These are phyloP conservation scores for Pempheris klunzingeri DNA, from an alignment of 2,797 vertebrate genomes.

Conservation along the genomic window DNA sequence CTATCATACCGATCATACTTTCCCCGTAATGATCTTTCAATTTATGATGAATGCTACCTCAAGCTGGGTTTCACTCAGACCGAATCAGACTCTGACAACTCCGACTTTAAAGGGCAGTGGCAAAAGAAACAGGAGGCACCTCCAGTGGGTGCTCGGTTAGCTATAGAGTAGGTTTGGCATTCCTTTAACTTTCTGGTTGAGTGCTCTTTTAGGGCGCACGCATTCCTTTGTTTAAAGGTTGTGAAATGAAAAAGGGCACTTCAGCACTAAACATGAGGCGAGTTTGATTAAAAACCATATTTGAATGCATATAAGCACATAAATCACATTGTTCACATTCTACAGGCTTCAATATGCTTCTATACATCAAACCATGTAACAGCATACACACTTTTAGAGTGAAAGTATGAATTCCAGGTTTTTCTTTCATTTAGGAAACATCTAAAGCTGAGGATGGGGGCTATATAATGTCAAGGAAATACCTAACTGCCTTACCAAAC, in stretches of 20 bases:
- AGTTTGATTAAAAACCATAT: not conserved
- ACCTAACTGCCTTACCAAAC: not conserved
- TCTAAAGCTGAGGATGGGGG: not conserved
- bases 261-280: not conserved
- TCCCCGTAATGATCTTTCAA: not conserved
- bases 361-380: no score
- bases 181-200: not conserved
- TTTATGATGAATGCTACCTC: not conserved
- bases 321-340: not conserved
- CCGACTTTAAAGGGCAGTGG: not conserved
- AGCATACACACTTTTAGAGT: no score
- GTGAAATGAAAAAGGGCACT: not conserved
- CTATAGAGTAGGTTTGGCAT: not conserved
- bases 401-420: not conserved
- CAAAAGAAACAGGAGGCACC: not conserved
- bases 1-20: not conserved
- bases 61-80: not conserved
- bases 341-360: not conserved
- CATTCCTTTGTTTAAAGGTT: not conserved
- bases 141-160: accelerated
- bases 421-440: not conserved
- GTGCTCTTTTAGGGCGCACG: not conserved
- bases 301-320: not conserved
- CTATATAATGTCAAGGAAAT: not conserved
- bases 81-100: not conserved